These are phyloP conservation scores for Centropristis striata DNA, from an alignment of 2,113 vertebrate genomes.

Conservation along the genomic window DNA sequence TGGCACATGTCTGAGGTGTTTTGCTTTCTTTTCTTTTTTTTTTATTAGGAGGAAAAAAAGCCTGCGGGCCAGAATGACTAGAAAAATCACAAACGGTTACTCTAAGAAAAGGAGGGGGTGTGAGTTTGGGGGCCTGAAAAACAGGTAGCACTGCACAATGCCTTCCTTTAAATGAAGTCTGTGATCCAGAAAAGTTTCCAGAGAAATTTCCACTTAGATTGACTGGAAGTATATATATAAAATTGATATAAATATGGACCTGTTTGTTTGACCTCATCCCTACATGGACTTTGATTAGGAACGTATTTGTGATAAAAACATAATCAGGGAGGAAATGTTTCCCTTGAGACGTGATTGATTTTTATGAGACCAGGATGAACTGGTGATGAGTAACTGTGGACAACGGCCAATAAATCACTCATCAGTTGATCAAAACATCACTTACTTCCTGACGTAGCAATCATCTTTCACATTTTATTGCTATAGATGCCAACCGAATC, in stretches of 20 bases:
- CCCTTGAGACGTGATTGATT: no score
- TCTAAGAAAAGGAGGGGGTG: slow-evolving; percentile 8
- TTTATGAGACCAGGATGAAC: no score
- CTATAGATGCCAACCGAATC: not conserved
- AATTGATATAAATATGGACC: no score
- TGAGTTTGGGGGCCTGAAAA: slow-evolving; percentile 53
- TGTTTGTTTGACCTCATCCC: no score
- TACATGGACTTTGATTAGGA: no score
- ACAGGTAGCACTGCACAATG: slow-evolving; percentile 48
- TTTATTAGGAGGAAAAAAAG: slow-evolving; percentile 38
- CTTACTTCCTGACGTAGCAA: not conserved
- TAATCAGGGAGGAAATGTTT: no score
- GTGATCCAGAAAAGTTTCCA: not conserved
- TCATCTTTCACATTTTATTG: not conserved
- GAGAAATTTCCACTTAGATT: slow-evolving; percentile 13
- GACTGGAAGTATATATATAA: no score
- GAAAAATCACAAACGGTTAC: slow-evolving; percentile 76
- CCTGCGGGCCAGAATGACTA: slow-evolving; percentile 57
- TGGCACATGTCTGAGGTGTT: slow-evolving; percentile 46
- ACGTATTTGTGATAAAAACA: no score
- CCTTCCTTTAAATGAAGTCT: slow-evolving; percentile 8
- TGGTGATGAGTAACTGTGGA: not conserved
- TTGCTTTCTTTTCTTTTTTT: slow-evolving; percentile 35
- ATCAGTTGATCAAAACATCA: not conserved
- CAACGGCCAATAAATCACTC: not conserved